A percentile compares a stretch with the other conserved stretches of the same genome.
Conservation (phyloP, 2,797 vertebrate species). For the Spinibarbus caldwelli region DNA sequence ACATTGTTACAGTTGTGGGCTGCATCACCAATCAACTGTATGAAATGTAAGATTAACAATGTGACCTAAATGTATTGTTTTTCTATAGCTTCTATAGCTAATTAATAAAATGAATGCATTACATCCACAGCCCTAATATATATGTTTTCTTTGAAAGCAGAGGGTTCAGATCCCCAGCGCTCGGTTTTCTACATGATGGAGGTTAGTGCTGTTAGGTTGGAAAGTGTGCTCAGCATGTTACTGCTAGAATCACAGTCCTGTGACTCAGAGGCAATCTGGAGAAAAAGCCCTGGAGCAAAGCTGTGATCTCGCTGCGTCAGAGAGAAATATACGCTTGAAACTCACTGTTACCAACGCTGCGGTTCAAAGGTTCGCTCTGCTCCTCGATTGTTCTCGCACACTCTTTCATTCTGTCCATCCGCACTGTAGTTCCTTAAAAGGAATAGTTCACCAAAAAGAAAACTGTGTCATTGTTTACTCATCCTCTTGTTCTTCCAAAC, state of each 20-base stretch:
- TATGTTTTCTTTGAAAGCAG: conserved; percentile 6
- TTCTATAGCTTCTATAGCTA: neutral
- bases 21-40: neutral
- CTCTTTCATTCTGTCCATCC: neutral
- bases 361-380: conserved; percentile 8
- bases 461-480: conserved; percentile 24
- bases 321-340: conserved; percentile 35
- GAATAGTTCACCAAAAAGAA: neutral
- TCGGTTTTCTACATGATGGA: conserved; percentile 24
- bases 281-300: conserved; percentile 75
- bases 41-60: neutral
- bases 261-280: conserved; percentile 82
- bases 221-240: conserved; percentile 63
- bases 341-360: neutral
- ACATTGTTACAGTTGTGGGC: too few species aligned
- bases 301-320: conserved; percentile 74
- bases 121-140: neutral
- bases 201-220: conserved; percentile 42
- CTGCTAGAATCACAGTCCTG: conserved; percentile 66
- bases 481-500: conserved; percentile 12
- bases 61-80: neutral
- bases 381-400: neutral
- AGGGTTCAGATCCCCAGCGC: neutral
- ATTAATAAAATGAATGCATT: neutral
- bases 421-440: neutral